Base-by-base conservation (phyloP, 2,888 invertebrate genomes). In the Nectonema munidae region DNA sequence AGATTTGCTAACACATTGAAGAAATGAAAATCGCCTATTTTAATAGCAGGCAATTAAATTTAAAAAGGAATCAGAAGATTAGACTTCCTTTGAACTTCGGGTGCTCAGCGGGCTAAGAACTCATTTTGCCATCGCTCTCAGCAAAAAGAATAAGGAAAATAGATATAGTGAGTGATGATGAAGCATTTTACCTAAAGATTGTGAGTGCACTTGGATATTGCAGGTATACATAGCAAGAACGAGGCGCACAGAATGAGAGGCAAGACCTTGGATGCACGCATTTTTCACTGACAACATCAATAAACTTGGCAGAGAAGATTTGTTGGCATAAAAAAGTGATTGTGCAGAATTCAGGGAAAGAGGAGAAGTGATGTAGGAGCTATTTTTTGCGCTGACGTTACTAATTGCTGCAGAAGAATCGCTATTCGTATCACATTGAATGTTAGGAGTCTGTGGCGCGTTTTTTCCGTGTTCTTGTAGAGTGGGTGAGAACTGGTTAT, bases 211-310 rank as follows among this genome's bases (percentile, higher is more conserved):
- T 43, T 71, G 67, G 43, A 81, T 72, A 47, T 65, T 69, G 53
- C 68, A 69, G 34, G 61, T 62, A 52, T 79, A 89, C 75, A 89
- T 83, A 3, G 95, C 86, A 2, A 73, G 75, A 64, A 89, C 75
- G 18, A 95, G 57, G 35, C 86, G 64, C 50, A 76, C 76, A 0
- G 75, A 71, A 50, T 75, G 76, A 37, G 68, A 67, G 52, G 75
- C 72, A 51, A 89, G 75, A 0, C 77, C 73, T 51, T 67, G 69
- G 21, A 71, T 64, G 51, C 81, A 81, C 0, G 69, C 72, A 44
- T 77, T 76, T 51, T 75, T 77, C 21, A 71, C 68, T 3, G 71
- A 66, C n/a, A 76, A 75, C 63, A 83, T 70, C 42, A 83, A 66
- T 60, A 79, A 77, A 41, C 81, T 81, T 55, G 61, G 59, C 38